Base-by-base conservation (phyloP, 2,888 invertebrate species). In the Belgica antarctica region DNA sequence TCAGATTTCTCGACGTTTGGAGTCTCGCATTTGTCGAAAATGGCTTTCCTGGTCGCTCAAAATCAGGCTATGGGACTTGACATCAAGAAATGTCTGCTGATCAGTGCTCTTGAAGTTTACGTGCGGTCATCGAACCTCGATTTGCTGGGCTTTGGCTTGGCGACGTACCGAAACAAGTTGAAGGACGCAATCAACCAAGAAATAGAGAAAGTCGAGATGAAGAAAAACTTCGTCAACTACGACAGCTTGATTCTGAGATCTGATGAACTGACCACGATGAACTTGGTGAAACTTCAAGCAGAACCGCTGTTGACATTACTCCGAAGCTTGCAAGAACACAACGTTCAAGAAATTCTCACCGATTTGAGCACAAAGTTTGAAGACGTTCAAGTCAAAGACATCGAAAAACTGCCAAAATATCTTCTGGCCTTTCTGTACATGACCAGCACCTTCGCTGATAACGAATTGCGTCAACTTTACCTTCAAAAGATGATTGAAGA, bases 351-450 rank as follows among this genome's bases (percentile, higher is more conserved):
- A 59, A 72, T 0, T 76, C 36, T 78, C 72, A 70, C 71, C 5
- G 24, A 72, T 1, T 71, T 78, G 0, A 41, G 62, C 76, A 7
- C 71, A 71, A 34, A 70, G 17, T 70, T 61, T 1, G 2, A 19
- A n/a, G 24, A 25, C 5, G 10, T 59, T 5, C 36, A 17, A 19
- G 71, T 74, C 1, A 72, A 73, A 3, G 62, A 72, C 70, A 24
- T 65, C 28, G 24, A 71, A 41, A 25, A 75, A 3, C 15, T 76
- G 15, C 12, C 73, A 0, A 75, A 75, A 2, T 77, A 78, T 71
- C 75, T 80, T 3, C 70, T 83, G 22, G 76, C 81, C 15, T 77
- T 81, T 61, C 74, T 83, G 52, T 84, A 82, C 71, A 81, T 82
- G 73, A 73, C 74, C 1, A 79, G 82, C 19, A 75, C 80, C 0